A percentile compares a stretch with the other conserved stretches of the same genome.
Conservation (phyloP, 2,797 vertebrate species). For the Syndactyla subalaris region DNA sequence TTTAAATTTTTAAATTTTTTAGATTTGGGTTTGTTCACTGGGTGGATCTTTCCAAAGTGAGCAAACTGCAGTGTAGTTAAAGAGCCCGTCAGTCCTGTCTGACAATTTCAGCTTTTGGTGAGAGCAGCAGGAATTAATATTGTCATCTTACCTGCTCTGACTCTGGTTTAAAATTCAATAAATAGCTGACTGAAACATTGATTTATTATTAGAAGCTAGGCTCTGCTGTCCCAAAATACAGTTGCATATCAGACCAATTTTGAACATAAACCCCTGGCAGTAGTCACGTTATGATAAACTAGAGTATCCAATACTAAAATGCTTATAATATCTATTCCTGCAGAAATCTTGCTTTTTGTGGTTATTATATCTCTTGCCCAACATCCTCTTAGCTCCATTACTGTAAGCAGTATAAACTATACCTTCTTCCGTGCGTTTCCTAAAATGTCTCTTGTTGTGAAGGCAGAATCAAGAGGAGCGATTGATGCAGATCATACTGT, state of each 20-base stretch:
- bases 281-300: background rate
- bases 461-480: background rate
- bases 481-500: background rate
- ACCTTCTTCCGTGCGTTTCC: background rate
- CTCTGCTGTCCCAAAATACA: background rate
- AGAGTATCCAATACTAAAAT: background rate
- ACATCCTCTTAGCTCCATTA: background rate
- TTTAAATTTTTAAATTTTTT: background rate
- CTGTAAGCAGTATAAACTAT: background rate
- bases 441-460: background rate
- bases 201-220: background rate
- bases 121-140: background rate
- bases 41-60: background rate
- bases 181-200: background rate
- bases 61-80: background rate
- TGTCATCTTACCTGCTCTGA: background rate
- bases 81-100: background rate
- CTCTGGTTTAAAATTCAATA: background rate
- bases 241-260: background rate
- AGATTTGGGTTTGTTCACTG: background rate
- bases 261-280: background rate
- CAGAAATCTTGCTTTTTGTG: background rate
- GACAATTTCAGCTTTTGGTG: background rate
- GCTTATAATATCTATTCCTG: background rate
- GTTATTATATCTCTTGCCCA: background rate